A percentile compares a stretch with the other conserved stretches of the same genome.
These are phyloP conservation scores for Aphis gossypii DNA, from an alignment of 1,140 invertebrate species.

Conservation along the genomic window DNA sequence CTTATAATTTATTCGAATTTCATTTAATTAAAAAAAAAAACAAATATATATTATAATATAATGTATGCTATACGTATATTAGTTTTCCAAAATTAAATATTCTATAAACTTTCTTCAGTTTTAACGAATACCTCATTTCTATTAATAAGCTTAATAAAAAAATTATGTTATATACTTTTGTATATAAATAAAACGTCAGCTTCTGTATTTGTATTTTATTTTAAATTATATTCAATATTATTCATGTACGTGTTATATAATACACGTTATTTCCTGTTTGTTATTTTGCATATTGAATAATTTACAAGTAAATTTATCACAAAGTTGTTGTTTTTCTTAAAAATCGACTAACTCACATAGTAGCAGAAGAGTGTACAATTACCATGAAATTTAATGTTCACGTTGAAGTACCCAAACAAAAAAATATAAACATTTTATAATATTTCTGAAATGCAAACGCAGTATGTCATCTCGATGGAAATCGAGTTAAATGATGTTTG, in stretches of 20 bases:
- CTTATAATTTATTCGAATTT: background rate
- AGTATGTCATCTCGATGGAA: background rate
- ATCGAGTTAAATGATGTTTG: slow-evolving; percentile 31
- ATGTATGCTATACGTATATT: no score
- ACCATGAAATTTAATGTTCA: slow-evolving; percentile 10
- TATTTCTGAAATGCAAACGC: background rate
- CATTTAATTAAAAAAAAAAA: background rate
- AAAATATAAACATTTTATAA: slow-evolving; percentile 8
- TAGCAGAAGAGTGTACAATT: background rate
- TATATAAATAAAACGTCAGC: background rate
- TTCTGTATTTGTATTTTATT: background rate
- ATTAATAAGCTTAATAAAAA: background rate
- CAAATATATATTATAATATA: no score
- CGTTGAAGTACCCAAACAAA: background rate
- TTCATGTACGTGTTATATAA: background rate
- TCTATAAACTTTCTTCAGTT: background rate
- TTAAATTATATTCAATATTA: background rate
- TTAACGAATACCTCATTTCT: background rate
- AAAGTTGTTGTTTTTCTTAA: background rate
- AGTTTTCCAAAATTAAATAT: background rate
- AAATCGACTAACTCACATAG: background rate
- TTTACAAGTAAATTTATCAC: background rate
- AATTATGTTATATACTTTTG: background rate
- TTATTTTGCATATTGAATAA: slow-evolving; percentile 21
- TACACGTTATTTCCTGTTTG: background rate